A percentile compares a stretch with the other conserved stretches of the same genome.
Evolutionary conservation across 2,888 invertebrate species (phyloP).

Genomic region (Phyto melanocephala): DNA sequence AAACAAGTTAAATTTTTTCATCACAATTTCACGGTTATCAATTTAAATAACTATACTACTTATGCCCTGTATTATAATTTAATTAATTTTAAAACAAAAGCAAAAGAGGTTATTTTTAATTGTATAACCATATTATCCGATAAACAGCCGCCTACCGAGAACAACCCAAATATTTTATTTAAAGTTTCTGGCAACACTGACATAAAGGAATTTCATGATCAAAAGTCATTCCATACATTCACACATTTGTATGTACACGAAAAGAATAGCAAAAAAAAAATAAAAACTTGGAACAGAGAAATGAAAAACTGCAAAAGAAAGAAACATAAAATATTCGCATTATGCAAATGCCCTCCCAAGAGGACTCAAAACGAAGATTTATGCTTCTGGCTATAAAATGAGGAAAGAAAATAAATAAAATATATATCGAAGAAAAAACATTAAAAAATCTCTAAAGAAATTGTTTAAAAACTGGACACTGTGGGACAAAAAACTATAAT

Average conservation of each 20-base stretch:
- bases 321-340: slow-evolving; percentile 15
- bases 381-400: not conserved
- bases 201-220: slow-evolving; percentile 29
- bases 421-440: not conserved
- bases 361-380: slow-evolving; percentile 14
- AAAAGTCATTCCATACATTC: not conserved
- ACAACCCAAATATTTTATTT: not conserved
- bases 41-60: too few species aligned
- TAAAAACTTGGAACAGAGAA: slow-evolving; percentile 5
- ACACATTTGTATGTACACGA: not conserved
- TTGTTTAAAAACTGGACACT: too few species aligned
- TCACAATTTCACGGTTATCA: too few species aligned
- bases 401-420: slow-evolving; percentile 9
- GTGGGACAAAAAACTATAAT: too few species aligned
- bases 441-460: slow-evolving; percentile 2
- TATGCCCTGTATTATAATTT: too few species aligned
- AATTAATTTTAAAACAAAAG: too few species aligned
- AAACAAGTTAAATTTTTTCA: too few species aligned
- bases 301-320: not conserved
- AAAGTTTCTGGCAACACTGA: not conserved
- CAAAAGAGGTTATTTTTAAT: too few species aligned
- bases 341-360: slow-evolving; percentile 63
- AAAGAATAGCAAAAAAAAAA: not conserved
- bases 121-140: too few species aligned
- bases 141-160: too few species aligned